A percentile compares a stretch with the other conserved stretches of the same genome.
phyloP scores from a whole-genome alignment of 2,113 vertebrate species.

The Myxocyprinus asiaticus region DNA sequence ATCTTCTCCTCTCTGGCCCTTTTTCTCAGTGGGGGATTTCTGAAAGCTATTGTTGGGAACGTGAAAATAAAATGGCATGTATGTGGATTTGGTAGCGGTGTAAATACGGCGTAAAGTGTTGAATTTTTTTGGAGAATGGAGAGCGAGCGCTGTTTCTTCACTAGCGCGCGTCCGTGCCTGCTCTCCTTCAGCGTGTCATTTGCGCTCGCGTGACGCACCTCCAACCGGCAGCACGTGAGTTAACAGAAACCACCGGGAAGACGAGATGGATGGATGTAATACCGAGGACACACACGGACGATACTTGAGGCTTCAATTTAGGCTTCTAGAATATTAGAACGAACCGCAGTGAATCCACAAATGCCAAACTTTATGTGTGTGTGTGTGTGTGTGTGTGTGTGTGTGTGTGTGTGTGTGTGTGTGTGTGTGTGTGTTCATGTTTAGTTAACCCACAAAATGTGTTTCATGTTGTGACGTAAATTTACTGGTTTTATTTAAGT shows the following conservation, averaged over 20 bases:
- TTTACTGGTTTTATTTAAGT: too few relatives aligned
- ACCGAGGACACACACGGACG: background rate
- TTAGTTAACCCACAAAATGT: too few relatives aligned
- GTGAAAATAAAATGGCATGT: background rate
- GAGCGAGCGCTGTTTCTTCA: slow-evolving; percentile 19
- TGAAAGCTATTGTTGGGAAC: background rate
- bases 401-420: too few relatives aligned
- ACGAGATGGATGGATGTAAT: background rate
- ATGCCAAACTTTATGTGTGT: too few relatives aligned
- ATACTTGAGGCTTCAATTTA: slow-evolving; percentile 5
- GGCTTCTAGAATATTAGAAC: background rate
- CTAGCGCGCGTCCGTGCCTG: slow-evolving; percentile 24
- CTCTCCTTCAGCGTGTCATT: slow-evolving; percentile 29
- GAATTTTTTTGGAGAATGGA: background rate
- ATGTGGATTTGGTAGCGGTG: slow-evolving; percentile 42
- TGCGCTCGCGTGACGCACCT: slow-evolving; percentile 53
- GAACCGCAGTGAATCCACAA: too few relatives aligned
- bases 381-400: too few relatives aligned
- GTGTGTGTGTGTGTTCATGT: too few relatives aligned
- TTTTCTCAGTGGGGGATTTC: background rate
- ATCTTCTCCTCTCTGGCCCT: slow-evolving; percentile 49
- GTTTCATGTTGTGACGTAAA: too few relatives aligned
- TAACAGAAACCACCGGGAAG: background rate
- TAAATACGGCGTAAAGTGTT: slow-evolving; percentile 53
- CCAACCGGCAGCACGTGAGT: slow-evolving; percentile 46